Conservation (phyloP, 1,140 invertebrate species). For the Apis laboriosa region DNA sequence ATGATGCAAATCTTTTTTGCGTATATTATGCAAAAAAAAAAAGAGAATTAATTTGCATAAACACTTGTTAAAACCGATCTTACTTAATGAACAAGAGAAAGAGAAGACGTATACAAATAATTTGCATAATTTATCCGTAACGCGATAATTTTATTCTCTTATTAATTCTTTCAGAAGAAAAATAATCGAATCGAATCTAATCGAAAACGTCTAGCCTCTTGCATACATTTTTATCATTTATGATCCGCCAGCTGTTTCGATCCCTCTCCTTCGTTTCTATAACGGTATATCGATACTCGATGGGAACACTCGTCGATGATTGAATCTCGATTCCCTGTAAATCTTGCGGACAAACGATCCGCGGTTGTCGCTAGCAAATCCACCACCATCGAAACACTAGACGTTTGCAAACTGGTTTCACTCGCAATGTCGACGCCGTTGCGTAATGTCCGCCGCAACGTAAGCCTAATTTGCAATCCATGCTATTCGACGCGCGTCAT, state of each 20-base stretch:
- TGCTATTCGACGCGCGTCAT: slow-evolving; percentile 44
- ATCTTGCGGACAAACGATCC: neutral
- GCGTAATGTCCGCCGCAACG: slow-evolving; percentile 42
- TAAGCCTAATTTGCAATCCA: slow-evolving; percentile 26
- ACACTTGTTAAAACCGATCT: too few species aligned
- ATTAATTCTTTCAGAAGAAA: too few species aligned
- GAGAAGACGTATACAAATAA: too few species aligned
- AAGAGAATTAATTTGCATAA: too few species aligned
- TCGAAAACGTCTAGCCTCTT: too few species aligned
- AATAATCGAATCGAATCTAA: neutral
- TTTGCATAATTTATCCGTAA: too few species aligned
- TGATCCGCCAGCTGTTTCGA: neutral
- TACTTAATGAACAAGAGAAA: too few species aligned
- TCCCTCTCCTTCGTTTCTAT: neutral
- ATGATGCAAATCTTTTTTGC: too few species aligned
- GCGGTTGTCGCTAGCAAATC: neutral
- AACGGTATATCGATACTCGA: neutral
- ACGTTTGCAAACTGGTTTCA: slow-evolving; percentile 52
- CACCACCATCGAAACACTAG: neutral
- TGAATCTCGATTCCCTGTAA: neutral
- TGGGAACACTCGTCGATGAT: neutral
- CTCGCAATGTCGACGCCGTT: slow-evolving; percentile 54
- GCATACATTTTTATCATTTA: neutral
- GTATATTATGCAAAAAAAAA: too few species aligned
- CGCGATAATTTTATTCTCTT: too few species aligned